Conservation (phyloP, 2,888 invertebrate species). For the Pseudococcus jackbeardsleyi region DNA sequence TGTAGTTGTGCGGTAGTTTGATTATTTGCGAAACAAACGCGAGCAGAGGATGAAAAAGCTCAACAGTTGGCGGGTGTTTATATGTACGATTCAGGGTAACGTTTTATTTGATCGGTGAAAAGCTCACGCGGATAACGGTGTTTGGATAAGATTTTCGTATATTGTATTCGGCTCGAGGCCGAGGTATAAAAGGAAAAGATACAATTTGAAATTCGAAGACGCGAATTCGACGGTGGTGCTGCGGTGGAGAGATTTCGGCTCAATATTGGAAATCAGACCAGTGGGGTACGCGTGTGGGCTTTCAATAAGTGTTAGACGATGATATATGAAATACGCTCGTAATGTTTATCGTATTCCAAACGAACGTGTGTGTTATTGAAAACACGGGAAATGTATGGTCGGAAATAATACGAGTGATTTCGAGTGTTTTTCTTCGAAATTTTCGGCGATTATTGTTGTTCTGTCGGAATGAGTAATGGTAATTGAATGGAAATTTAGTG, state of each 20-base stretch:
- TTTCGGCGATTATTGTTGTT: background rate
- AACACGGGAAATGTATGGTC: background rate
- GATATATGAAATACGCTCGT: background rate
- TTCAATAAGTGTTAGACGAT: slow-evolving; percentile 1
- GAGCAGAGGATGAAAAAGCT: background rate
- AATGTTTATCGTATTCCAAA: background rate
- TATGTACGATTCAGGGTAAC: background rate
- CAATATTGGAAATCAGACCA: background rate
- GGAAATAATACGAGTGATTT: background rate
- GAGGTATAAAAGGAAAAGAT: background rate
- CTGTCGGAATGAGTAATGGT: background rate
- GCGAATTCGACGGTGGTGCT: too few relatives aligned
- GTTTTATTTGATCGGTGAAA: slow-evolving; percentile 1
- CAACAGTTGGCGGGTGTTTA: background rate
- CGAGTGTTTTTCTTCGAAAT: background rate
- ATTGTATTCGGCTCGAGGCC: background rate
- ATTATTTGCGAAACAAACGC: slow-evolving; percentile 15
- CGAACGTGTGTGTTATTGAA: background rate
- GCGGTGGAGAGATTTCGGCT: background rate
- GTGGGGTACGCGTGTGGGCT: background rate
- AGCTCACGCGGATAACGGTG: background rate
- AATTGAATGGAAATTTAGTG: background rate
- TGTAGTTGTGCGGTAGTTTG: background rate
- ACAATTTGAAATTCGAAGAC: slow-evolving; percentile 1
- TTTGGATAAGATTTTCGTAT: background rate